Conservation (phyloP, 1,140 invertebrate genomes). For the Ladona fulva region DNA sequence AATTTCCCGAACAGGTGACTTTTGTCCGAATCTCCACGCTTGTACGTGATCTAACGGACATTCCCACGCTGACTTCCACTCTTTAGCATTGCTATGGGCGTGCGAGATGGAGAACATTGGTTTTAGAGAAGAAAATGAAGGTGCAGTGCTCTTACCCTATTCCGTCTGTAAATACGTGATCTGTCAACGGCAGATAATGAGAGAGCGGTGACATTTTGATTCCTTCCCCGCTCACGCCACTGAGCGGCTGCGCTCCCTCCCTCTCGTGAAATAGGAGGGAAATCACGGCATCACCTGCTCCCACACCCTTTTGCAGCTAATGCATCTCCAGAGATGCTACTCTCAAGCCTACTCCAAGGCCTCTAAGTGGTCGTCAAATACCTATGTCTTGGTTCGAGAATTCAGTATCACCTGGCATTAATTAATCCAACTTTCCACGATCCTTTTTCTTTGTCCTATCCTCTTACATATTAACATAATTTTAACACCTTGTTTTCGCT, state of each 20-base stretch:
- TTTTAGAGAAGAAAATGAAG: neutral
- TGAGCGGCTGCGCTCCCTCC: neutral
- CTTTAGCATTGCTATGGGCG: neutral
- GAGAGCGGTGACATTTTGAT: slow-evolving; percentile 4
- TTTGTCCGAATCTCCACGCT: neutral
- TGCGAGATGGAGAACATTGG: neutral
- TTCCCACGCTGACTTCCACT: neutral
- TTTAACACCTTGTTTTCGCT: too few relatives aligned
- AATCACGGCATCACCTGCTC: too few relatives aligned
- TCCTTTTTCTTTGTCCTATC: too few relatives aligned
- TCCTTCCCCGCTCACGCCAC: neutral
- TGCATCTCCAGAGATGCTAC: too few relatives aligned
- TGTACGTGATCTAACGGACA: neutral
- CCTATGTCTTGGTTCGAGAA: too few relatives aligned
- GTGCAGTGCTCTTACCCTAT: neutral
- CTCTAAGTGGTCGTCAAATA: too few relatives aligned
- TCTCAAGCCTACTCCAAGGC: too few relatives aligned
- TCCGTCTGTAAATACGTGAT: neutral
- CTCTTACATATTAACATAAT: too few relatives aligned
- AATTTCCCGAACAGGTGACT: neutral
- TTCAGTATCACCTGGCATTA: too few relatives aligned
- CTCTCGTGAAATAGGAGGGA: neutral
- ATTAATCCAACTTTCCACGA: too few relatives aligned
- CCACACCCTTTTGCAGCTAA: too few relatives aligned
- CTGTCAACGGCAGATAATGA: neutral